A percentile compares a stretch with the other conserved stretches of the same genome.
These are phyloP conservation scores for Takifugu ocellatus DNA, from an alignment of 2,797 vertebrate genomes.

Conservation along the genomic window DNA sequence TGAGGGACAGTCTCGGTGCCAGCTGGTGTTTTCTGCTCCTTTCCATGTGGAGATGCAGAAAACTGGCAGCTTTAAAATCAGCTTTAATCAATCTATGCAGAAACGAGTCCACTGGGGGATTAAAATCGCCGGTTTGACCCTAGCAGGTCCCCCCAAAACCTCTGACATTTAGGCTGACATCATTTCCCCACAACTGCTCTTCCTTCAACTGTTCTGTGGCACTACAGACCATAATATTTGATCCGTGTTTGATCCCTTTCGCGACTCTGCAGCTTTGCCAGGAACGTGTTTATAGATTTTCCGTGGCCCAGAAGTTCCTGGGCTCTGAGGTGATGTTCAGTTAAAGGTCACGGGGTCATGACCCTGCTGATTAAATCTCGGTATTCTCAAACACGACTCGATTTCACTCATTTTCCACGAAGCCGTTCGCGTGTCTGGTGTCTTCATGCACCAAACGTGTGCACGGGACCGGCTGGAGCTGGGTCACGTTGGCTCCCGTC, in stretches of 20 bases:
- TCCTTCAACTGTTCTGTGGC: conserved; percentile 19
- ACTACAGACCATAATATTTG: conserved; percentile 24
- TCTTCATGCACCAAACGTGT: conserved; percentile 3
- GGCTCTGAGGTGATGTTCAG: conserved; percentile 36
- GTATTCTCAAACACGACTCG: neutral
- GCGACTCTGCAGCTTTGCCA: conserved; percentile 26
- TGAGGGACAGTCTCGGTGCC: conserved; percentile 34
- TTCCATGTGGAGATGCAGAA: conserved; percentile 33
- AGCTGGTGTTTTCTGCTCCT: conserved; percentile 39
- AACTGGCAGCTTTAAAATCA: conserved; percentile 37
- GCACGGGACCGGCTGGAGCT: conserved; percentile 28
- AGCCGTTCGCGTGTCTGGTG: too few relatives aligned
- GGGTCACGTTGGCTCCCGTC: conserved; percentile 35
- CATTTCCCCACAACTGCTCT: conserved; percentile 19
- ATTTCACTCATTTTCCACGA: conserved; percentile 17
- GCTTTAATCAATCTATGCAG: conserved; percentile 34
- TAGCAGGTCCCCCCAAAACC: conserved; percentile 9
- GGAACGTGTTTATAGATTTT: conserved; percentile 32
- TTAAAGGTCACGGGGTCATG: conserved; percentile 4
- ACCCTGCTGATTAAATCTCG: too few relatives aligned
- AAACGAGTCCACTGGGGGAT: conserved; percentile 4
- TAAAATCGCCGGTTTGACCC: conserved; percentile 2
- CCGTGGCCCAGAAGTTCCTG: conserved; percentile 23
- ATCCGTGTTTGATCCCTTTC: conserved; percentile 29
- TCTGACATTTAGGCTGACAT: conserved; percentile 1